These are phyloP conservation scores for Alfaro cultratus DNA, from an alignment of 2,797 vertebrate genomes.

Conservation along the genomic window DNA sequence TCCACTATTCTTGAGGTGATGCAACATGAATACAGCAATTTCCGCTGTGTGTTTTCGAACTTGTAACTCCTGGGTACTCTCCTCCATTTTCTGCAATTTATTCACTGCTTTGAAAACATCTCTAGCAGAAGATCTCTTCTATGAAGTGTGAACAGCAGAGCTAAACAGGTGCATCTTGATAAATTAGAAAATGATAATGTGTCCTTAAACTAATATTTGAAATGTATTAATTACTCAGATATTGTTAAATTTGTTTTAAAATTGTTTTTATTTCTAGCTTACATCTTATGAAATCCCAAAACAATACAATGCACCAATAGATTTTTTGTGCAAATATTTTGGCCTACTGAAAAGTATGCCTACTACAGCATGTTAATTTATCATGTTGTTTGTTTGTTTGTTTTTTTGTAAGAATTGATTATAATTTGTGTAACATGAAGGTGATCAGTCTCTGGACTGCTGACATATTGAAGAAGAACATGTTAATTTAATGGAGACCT, in stretches of 20 bases:
- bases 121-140: not conserved
- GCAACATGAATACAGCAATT: not conserved
- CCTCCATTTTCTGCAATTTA: not conserved
- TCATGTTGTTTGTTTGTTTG: not conserved
- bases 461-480: not conserved
- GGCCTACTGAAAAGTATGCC: not conserved
- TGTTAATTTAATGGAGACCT: not conserved
- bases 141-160: not conserved
- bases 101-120: not conserved
- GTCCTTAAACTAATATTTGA: not conserved
- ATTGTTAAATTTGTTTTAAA: not conserved
- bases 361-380: not conserved
- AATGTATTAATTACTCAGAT: not conserved
- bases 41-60: not conserved
- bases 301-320: not conserved
- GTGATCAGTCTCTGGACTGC: not conserved
- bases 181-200: not conserved
- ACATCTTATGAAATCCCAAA: not conserved
- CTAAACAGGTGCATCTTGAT: not conserved
- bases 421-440: not conserved
- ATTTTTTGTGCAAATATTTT: not conserved
- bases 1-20: not conserved
- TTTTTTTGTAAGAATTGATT: not conserved
- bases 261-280: not conserved
- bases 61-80: not conserved